A percentile compares a stretch with the other conserved stretches of the same genome.
phyloP scores from a whole-genome alignment of 2,888 invertebrate genomes.

The Aradus depressus region DNA sequence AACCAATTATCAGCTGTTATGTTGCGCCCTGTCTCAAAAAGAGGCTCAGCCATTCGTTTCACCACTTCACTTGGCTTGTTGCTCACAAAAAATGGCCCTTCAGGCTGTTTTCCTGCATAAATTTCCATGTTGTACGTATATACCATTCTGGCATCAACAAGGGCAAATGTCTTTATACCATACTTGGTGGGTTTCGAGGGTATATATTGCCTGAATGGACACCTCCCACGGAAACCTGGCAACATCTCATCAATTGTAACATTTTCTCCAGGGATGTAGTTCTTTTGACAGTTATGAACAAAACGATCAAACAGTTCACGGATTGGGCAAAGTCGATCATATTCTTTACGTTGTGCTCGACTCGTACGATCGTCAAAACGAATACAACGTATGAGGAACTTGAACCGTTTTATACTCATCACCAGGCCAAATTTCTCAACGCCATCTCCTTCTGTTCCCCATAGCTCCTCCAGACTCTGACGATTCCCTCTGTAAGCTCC shows the following conservation, averaged over 20 bases:
- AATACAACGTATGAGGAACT: constrained; percentile 15
- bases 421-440: constrained; percentile 32
- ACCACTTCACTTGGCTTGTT: constrained; percentile 24
- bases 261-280: too few relatives aligned
- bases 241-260: too few relatives aligned
- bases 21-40: constrained; percentile 29
- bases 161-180: too few relatives aligned
- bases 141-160: too few relatives aligned
- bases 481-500: constrained; percentile 30
- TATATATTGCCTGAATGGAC: too few relatives aligned
- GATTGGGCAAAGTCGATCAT: too few relatives aligned
- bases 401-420: constrained; percentile 32
- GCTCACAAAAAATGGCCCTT: constrained; percentile 21
- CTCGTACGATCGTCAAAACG: constrained; percentile 9
- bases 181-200: too few relatives aligned
- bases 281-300: too few relatives aligned
- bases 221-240: too few relatives aligned
- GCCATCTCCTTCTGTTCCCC: constrained; percentile 30
- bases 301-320: too few relatives aligned
- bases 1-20: constrained; percentile 33
- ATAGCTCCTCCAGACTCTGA: constrained; percentile 29
- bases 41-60: constrained; percentile 19
- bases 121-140: constrained; percentile 26
- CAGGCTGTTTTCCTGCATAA: constrained; percentile 23
- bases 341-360: not conserved